Evolutionary conservation across 2,888 invertebrate genomes (phyloP), one percentile per base, ranked within the genome.

Genomic region (Drosophila paucipuncta): DNA sequence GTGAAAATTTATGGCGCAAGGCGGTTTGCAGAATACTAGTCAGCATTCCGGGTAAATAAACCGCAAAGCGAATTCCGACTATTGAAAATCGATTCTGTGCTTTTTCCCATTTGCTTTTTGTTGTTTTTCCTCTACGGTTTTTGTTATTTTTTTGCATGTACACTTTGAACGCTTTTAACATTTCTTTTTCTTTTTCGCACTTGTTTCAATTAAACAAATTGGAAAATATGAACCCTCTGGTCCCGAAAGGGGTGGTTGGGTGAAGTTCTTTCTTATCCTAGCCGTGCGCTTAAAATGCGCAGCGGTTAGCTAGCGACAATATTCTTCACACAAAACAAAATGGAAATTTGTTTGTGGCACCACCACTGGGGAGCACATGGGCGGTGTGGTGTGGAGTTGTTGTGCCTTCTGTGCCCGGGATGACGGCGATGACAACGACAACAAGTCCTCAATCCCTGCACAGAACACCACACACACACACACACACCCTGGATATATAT

Each of bases 121-220:
- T 25, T 22, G 16, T n/a, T 18, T 43, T 7, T 55, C 31, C 22
- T 28, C n/a, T 18, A 41, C 5, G 41, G 10, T 4, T 10, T 41
- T 41, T 16, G 0, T 28, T 41, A 41, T 54, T 59, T 54, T 47
- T 37, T 37, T 6, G 37, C 16, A 6, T 6, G 6, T 37, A 2
- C 6, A 37, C 18, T 37, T 37, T 37, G 37, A 18, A 18, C 37
- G 43, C 63, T 81, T 74, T 70, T 39, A 2, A 33, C 62, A 49
- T 50, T 37, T 65, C 60, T 50, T 66, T 50, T 41, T 11, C 62
- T 64, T 78, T 78, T 77, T 77, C 72, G 78, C 90, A 88, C 89
- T 89, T 89, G 81, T 89, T 85, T 85, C 91, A 85, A 85, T 85
- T 85, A 90, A 89, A 89, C 91, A 90, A 85, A 85, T 90, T 90